phyloP scores from a whole-genome alignment of 2,888 invertebrate genomes.

The Sinotaia quadrata region DNA sequence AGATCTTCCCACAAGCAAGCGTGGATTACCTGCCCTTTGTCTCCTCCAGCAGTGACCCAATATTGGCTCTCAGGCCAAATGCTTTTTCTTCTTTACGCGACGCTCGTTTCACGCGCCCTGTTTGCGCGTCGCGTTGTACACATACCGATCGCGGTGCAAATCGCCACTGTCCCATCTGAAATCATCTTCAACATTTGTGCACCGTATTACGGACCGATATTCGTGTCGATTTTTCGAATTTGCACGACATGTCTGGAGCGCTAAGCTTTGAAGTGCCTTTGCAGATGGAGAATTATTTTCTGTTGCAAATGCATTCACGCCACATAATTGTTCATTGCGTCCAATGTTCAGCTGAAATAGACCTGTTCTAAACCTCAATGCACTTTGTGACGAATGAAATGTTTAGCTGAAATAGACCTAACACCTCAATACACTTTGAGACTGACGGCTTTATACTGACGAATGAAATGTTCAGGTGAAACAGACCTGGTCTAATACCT shows the following conservation, averaged over 20 bases:
- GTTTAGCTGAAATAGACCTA: too few relatives aligned
- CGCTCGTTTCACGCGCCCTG: conserved; percentile 3
- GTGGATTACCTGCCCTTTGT: conserved; percentile 11
- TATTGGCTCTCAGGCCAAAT: conserved; percentile 6
- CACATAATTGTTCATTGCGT: too few relatives aligned
- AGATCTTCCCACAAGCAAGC: not conserved
- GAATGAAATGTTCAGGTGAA: too few relatives aligned
- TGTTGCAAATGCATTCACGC: too few relatives aligned
- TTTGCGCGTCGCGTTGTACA: not conserved
- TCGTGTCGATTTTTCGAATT: conserved; percentile 1
- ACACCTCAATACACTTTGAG: too few relatives aligned
- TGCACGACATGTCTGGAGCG: not conserved
- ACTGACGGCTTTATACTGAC: too few relatives aligned
- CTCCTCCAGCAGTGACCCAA: conserved; percentile 7
- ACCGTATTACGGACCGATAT: not conserved
- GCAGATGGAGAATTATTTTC: too few relatives aligned
- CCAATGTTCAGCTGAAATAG: too few relatives aligned
- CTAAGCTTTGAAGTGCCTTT: too few relatives aligned
- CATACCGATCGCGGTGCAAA: not conserved
- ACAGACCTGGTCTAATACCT: too few relatives aligned
- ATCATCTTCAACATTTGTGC: not conserved
- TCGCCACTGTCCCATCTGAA: not conserved
- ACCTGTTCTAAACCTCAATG: too few relatives aligned
- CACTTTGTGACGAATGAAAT: too few relatives aligned
- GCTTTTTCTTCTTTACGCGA: conserved; percentile 4